Evolutionary conservation across 2,113 vertebrate species (phyloP), one percentile per base, ranked within the genome.

Genomic region (Stictonetta naevosa): DNA sequence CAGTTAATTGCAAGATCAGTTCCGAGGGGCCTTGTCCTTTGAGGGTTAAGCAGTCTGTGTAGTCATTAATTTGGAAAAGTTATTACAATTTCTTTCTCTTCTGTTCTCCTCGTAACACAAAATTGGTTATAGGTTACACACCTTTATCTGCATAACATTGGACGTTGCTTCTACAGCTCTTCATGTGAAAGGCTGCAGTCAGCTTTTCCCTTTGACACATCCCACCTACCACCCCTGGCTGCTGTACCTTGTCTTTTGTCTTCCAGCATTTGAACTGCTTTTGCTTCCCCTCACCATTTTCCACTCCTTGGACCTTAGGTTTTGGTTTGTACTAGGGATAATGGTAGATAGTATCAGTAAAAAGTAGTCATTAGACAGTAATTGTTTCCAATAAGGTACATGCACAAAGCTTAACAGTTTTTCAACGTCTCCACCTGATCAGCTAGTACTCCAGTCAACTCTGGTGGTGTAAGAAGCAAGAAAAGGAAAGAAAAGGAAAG

Each of bases 311-410:
- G 48, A 42, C 15, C 5, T 74, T 38, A 75, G 21, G 56, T 79
- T 76, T 68, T 76, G 25, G 10, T 33, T 76, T 76, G 52, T 22
- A 83, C 52, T 71, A 59, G 21, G 22, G 21, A 83, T 74, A 36
- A 63, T 50, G 50, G 21, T 3, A 77, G 34, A 14, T 25, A 62
- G 34, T 18, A 79, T 10, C 4, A 72, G 10, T 59, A 79, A 80
- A 78, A 86, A 29, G 4, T 31, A 78, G 26, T 60, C 73, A 67
- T 83, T 26, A 89, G 44, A 67, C 14, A 74, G 29, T 16, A 40
- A n/a, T 14, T n/a, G 53, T 78, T 87, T 78, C 26, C n/a, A 0
- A 0, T 5, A 20, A 52, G 10, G 34, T 42, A 16, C 2, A 33
- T 29, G 11, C 40, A 64, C 33, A 83, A 88, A 85, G 15, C 6